Evolutionary conservation across 2,113 vertebrate species (phyloP).

Genomic region (Silurus asotus): DNA sequence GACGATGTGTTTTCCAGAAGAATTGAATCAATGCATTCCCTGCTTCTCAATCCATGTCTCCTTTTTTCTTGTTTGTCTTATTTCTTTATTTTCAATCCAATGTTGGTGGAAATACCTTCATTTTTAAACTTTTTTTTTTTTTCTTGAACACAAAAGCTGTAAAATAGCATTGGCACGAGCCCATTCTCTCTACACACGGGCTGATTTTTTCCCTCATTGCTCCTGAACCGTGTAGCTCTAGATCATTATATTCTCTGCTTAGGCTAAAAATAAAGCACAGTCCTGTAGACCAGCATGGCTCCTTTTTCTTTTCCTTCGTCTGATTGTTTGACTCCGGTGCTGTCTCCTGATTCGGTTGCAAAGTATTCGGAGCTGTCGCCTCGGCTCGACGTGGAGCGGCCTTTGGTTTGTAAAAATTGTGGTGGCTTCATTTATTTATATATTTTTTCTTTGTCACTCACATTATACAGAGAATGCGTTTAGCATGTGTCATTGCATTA

Average conservation of each 20-base stretch:
- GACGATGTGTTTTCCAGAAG: conserved; percentile 52
- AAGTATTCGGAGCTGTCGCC: conserved; percentile 19
- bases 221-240: conserved; percentile 82
- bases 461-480: conserved; percentile 65
- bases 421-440: conserved; percentile 35
- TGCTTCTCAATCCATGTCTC: conserved; percentile 56
- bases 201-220: conserved; percentile 71
- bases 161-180: conserved; percentile 72
- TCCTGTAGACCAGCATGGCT: conserved; percentile 74
- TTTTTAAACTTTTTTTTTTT: conserved; percentile 51
- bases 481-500: conserved; percentile 72
- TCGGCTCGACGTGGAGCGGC: conserved; percentile 2
- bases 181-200: conserved; percentile 65
- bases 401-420: conserved; percentile 52
- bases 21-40: conserved; percentile 58
- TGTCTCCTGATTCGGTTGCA: neutral
- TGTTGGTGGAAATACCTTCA: conserved; percentile 8
- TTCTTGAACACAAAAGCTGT: conserved; percentile 72
- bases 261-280: conserved; percentile 84
- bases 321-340: conserved; percentile 5
- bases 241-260: conserved; percentile 83
- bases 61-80: neutral
- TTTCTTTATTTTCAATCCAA: neutral
- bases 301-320: conserved; percentile 55
- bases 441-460: conserved; percentile 49